These are phyloP conservation scores for Oenanthe melanoleuca DNA, from an alignment of 2,113 vertebrate genomes.

Conservation along the genomic window DNA sequence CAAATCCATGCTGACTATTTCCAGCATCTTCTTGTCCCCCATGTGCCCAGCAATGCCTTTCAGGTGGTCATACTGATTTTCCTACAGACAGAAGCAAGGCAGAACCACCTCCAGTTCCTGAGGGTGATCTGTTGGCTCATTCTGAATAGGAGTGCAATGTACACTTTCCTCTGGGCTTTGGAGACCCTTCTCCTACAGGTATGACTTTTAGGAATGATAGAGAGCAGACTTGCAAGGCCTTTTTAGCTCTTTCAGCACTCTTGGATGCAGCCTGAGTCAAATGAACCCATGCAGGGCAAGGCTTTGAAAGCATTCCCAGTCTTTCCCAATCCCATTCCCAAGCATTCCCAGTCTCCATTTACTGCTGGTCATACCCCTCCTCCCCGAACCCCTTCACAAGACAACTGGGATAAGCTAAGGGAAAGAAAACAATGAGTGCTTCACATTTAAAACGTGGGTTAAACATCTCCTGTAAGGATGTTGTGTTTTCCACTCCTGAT, in stretches of 20 bases:
- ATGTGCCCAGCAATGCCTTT: not conserved
- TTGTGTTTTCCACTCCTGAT: not conserved
- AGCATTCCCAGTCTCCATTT: not conserved
- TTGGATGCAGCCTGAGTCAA: not conserved
- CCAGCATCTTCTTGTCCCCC: not conserved
- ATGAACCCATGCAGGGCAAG: rapidly evolving
- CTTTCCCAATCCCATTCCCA: not conserved
- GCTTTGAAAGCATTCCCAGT: not conserved
- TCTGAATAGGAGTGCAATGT: not conserved
- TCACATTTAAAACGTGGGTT: not conserved
- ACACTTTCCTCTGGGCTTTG: not conserved
- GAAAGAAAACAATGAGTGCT: not conserved
- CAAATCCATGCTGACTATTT: not conserved
- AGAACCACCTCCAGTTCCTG: not conserved
- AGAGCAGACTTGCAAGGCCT: not conserved
- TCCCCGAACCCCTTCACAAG: not conserved
- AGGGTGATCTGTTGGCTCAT: not conserved
- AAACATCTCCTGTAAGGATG: not conserved
- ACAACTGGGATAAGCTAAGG: not conserved
- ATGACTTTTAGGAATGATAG: not conserved
- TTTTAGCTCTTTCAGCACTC: not conserved
- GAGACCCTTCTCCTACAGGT: not conserved
- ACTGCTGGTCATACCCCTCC: not conserved
- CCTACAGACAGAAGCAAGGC: not conserved
- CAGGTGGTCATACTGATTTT: not conserved